Base-by-base conservation (phyloP, 2,888 invertebrate genomes). In the Agrypnus murinus region DNA sequence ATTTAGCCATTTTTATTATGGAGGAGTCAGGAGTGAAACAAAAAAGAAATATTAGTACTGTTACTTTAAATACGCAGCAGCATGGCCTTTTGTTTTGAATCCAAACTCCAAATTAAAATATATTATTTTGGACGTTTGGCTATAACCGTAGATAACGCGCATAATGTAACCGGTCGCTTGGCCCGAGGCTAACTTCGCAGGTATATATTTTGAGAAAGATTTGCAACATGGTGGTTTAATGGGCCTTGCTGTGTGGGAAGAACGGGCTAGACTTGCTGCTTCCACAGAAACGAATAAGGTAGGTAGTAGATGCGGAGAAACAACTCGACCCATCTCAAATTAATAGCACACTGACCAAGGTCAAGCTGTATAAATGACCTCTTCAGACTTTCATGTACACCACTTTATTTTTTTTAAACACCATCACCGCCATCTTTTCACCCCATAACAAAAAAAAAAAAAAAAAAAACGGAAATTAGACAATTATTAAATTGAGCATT, bases 211-310 rank as follows among this genome's bases (percentile, higher is more conserved):
- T 70, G 74, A 74, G 73, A 74, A 73, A 70, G 74, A 72, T 74
- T 72, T 69, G 74, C 72, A 73, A 74, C 72, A 71, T 70, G 68
- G 69, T 73, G 69, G 72, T 73, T 74, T 73, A 73, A 72, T 68
- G 69, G 71, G 63, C 71, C 62, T 65, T 67, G 43, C 62, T 68
- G 75, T 77, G 77, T 77, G 77, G 75, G 77, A 77, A 72, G 77
- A 73, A 77, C 74, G 68, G 72, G 75, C 74, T 72, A 77, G 77
- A 75, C 75, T 74, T 70, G 74, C 72, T 75, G 77, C 77, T 77
- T 75, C 77, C 75, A 73, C 70, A 71, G 68, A 73, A 75, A 74
- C 72, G 58, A 75, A 77, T 76, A 74, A 74, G 74, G 74, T 75
- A 71, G 72, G 65, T 66, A 70, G 72, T 71, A 50, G 55, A 69